Base-by-base conservation (phyloP, 2,113 vertebrate species). In the Notechis scutatus region DNA sequence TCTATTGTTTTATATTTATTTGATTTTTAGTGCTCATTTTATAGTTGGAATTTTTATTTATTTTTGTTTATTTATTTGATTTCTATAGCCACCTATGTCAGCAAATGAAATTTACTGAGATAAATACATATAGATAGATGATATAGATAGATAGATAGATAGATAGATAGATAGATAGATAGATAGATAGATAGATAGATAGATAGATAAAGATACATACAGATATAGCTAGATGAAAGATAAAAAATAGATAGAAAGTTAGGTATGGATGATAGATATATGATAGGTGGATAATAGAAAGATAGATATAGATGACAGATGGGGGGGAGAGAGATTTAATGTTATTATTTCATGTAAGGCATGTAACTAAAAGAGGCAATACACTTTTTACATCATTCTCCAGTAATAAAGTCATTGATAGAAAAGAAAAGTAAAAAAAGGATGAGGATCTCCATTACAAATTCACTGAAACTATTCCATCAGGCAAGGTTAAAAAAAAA, bases 381-480 rank as follows among this genome's bases (percentile, higher is more conserved):
- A 12, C 24, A 57, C 18, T 20, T 64, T 42, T 18, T n/a, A 81
- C 54, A 26, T 87, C 29, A 42, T 34, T 1, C 6, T 55, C 61
- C 86, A 39, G 18, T 6, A 61, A 86, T 74, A 89, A 91, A 69
- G 91, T 57, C 42, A 47, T 42, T 29, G 64, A 45, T 4, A n/a
- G 52, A 85, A 93, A 91, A 89, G 34, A 91, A 85, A 94, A 91
- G 50, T 92, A 74, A 52, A 55, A n/a, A 55, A 81, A 81, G 94
- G 39, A 85, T 57, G 56, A 87, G 42, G 0, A 59, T 69, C 8
- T 64, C 88, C 14, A 52, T 24, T 93, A 45, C 5, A 69, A 89
- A 34, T 93, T 87, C 5, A 45, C 23, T 15, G 10, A 26, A 85
- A 90, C n/a, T 10, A 42, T 89, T 5, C 4, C 45, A 86, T 21